Evolutionary conservation across 2,797 vertebrate genomes (phyloP).

Genomic region (Chaetophractus vellerosus): DNA sequence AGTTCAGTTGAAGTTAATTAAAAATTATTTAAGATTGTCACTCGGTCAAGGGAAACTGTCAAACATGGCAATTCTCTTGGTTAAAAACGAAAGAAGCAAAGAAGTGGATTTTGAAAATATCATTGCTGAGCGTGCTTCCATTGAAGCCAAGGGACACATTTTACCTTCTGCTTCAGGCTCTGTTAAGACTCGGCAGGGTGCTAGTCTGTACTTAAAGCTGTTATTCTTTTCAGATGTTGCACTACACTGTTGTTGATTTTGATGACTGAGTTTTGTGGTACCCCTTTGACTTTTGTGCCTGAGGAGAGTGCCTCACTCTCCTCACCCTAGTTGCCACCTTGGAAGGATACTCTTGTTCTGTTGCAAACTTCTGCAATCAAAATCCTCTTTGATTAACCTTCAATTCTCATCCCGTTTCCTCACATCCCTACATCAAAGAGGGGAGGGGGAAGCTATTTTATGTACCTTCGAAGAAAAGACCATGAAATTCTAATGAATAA

Average conservation of each 20-base stretch:
- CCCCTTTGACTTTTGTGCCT: not conserved
- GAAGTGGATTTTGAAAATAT: not conserved
- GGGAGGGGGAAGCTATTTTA: not conserved
- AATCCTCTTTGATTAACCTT: conserved; percentile 17
- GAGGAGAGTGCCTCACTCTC: not conserved
- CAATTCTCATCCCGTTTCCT: not conserved
- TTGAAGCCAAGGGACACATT: not conserved
- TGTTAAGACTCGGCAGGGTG: not conserved
- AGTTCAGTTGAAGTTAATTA: conserved; percentile 38
- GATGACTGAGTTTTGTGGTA: not conserved
- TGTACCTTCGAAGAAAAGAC: conserved; percentile 64
- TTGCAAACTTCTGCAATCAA: not conserved
- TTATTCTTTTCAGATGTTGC: not conserved
- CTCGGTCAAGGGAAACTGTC: conserved; percentile 22
- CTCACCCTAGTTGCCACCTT: not conserved
- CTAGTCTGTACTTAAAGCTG: not conserved
- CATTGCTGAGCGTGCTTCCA: not conserved
- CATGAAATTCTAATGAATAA: conserved; percentile 65
- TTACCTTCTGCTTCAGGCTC: not conserved
- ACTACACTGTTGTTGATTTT: not conserved
- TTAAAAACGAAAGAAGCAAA: not conserved
- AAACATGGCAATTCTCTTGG: not conserved
- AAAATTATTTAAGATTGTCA: conserved; percentile 27
- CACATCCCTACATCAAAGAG: conserved; percentile 31
- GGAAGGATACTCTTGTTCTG: not conserved